Percentiles rank a stretch among this genome's conserved stretches.
Conservation (phyloP, 2,888 invertebrate species). For the Heliconius ethilla region DNA sequence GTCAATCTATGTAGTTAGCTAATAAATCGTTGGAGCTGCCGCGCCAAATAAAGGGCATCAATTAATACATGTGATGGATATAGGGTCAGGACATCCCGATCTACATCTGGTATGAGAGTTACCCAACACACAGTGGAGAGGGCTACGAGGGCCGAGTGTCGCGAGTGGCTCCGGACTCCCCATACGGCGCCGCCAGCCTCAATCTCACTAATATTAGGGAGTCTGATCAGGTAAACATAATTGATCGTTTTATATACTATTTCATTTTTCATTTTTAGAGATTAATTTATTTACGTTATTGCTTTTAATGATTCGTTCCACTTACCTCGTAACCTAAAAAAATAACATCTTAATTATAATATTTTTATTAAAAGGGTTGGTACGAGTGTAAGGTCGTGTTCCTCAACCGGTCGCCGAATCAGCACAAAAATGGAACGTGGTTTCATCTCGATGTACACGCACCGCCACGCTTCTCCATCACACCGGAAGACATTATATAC, state of each 20-base stretch:
- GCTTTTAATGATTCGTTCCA: background rate
- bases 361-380: conserved; percentile 86
- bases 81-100: conserved; percentile 98
- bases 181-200: conserved; percentile 95
- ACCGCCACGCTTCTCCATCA: conserved; percentile 96
- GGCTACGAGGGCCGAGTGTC: conserved; percentile 96
- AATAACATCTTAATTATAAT: background rate
- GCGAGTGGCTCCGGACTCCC: conserved; percentile 92
- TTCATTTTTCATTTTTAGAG: background rate
- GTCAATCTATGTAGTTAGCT: conserved; percentile 43
- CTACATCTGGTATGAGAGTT: conserved; percentile 99
- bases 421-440: conserved; percentile 97
- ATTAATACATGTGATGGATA: conserved; percentile 58
- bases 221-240: conserved; percentile 86
- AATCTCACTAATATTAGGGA: conserved; percentile 97
- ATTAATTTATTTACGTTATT: background rate
- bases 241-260: background rate
- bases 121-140: conserved; percentile 97
- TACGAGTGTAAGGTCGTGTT: conserved; percentile 97
- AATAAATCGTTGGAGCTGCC: conserved; percentile 37
- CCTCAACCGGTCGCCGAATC: conserved; percentile 95
- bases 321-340: background rate
- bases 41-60: conserved; percentile 53
- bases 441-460: conserved; percentile 99
- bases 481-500: conserved; percentile 97